Percentiles rank a stretch among this genome's conserved stretches.
Evolutionary conservation across 2,113 vertebrate genomes (phyloP).

Genomic region (Hippopotamus amphibius): DNA sequence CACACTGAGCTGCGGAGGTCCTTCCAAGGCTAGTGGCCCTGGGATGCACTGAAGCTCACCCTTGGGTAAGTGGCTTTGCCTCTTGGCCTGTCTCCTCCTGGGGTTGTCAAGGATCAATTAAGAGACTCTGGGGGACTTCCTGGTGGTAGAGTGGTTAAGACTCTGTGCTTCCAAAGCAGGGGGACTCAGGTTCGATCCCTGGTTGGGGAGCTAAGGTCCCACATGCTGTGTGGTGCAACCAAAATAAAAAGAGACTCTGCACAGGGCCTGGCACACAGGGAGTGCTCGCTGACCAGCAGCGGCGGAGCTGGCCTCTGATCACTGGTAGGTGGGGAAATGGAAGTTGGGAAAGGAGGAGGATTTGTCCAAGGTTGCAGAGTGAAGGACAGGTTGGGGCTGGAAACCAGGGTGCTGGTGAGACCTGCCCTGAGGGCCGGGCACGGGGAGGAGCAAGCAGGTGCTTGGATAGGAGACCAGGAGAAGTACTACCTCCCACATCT

Average conservation of each 20-base stretch:
- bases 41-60: too few relatives aligned
- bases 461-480: neutral
- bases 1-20: neutral
- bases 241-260: neutral
- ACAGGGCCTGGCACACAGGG: neutral
- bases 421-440: rapidly evolving
- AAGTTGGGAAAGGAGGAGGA: neutral
- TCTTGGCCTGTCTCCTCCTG: neutral
- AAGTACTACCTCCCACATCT: too few relatives aligned
- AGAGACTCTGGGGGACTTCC: neutral
- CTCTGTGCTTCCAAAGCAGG: neutral
- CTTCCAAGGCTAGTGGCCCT: neutral
- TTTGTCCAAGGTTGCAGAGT: neutral
- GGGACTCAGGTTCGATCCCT: neutral
- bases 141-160: neutral
- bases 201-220: neutral
- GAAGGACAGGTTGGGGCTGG: neutral
- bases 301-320: neutral
- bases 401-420: neutral
- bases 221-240: rapidly evolving
- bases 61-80: neutral
- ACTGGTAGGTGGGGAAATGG: neutral
- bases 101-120: neutral
- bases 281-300: neutral
- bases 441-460: too few relatives aligned